These are phyloP conservation scores for Falco punctatus DNA, from an alignment of 2,113 vertebrate species.

Conservation along the genomic window DNA sequence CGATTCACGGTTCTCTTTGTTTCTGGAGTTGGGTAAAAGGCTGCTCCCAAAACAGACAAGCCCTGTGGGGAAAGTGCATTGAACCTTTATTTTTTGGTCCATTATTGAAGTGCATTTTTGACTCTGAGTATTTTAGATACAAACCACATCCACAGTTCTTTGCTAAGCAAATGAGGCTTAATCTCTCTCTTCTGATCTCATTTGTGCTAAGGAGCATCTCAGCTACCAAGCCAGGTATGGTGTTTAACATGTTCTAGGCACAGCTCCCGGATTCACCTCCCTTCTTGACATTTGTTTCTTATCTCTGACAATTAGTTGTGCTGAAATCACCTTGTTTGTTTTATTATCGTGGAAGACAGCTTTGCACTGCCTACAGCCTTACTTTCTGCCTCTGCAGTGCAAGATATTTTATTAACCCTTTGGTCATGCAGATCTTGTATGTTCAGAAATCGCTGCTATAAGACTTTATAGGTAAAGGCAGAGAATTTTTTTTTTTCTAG, in stretches of 20 bases:
- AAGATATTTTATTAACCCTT: neutral
- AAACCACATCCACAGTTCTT: neutral
- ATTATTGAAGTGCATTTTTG: neutral
- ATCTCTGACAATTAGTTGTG: constrained; percentile 62
- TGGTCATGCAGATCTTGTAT: neutral
- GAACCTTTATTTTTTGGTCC: neutral
- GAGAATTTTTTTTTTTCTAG: neutral
- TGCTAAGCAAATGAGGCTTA: neutral
- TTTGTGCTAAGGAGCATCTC: neutral
- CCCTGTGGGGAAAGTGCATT: neutral
- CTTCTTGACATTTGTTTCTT: constrained; percentile 30
- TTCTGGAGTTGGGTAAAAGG: neutral
- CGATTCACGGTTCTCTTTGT: neutral
- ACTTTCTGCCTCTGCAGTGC: neutral
- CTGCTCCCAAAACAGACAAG: neutral
- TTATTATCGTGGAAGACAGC: neutral
- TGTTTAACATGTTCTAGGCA: neutral
- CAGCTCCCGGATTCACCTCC: neutral
- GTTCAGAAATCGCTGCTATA: neutral
- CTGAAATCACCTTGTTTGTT: constrained; percentile 21
- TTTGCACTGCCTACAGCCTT: neutral
- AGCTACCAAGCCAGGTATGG: neutral
- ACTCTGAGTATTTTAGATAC: neutral
- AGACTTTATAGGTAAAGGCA: neutral
- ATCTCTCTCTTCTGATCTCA: neutral